These are phyloP conservation scores for Pavo muticus DNA, from an alignment of 2,113 vertebrate genomes.

Conservation along the genomic window DNA sequence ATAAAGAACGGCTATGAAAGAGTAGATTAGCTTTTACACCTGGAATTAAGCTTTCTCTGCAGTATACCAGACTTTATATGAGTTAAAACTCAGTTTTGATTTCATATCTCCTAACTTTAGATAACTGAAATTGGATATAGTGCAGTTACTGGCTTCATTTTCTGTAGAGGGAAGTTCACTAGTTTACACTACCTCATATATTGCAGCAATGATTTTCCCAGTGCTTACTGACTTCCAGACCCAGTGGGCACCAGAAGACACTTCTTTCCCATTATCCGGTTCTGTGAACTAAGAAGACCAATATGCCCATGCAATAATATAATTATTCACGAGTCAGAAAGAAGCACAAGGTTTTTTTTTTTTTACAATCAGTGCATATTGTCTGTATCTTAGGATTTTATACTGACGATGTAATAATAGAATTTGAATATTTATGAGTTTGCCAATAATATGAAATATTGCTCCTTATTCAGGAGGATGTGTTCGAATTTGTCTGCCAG, in stretches of 20 bases:
- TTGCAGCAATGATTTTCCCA: not conserved
- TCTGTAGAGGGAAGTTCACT: not conserved
- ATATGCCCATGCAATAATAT: not conserved
- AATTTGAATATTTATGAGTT: not conserved
- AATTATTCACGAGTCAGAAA: not conserved
- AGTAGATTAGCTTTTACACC: not conserved
- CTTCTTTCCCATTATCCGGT: not conserved
- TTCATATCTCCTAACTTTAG: not conserved
- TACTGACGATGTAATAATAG: no score
- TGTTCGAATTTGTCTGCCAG: not conserved
- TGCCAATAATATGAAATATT: not conserved
- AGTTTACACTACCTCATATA: fast-evolving
- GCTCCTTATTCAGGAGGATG: not conserved
- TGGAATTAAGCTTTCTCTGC: not conserved
- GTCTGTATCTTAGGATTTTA: not conserved
- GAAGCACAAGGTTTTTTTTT: fast-evolving
- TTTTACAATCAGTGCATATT: not conserved
- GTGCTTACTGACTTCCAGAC: not conserved
- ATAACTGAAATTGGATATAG: not conserved
- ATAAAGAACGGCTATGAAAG: not conserved
- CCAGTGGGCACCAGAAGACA: not conserved
- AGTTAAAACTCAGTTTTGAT: not conserved
- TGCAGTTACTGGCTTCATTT: not conserved
- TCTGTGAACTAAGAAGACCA: not conserved
- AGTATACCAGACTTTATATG: not conserved